Evolutionary conservation across 2,797 vertebrate genomes (phyloP).

Genomic region (Alca torda): DNA sequence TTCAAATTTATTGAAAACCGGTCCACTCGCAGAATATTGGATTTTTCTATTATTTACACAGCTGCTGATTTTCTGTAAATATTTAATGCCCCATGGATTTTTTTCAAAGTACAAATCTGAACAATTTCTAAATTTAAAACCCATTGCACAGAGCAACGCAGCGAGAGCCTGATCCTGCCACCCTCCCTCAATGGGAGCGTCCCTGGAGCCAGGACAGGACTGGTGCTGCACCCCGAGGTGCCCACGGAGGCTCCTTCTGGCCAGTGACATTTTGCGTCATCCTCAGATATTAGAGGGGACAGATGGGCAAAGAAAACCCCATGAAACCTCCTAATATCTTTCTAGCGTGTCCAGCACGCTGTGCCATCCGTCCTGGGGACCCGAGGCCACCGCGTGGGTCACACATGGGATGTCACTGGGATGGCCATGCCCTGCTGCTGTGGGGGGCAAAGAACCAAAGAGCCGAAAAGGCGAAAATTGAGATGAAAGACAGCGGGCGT

Average conservation of each 20-base stretch:
- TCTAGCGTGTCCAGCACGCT: neutral
- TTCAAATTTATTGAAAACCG: conserved; percentile 64
- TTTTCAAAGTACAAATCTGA: conserved; percentile 59
- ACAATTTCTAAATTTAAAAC: conserved; percentile 57
- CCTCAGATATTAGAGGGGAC: neutral
- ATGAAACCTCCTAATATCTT: neutral
- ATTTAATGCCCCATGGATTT: conserved; percentile 68
- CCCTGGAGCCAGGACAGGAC: neutral
- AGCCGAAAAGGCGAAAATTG: neutral
- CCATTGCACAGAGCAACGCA: neutral
- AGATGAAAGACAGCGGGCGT: conserved; percentile 55
- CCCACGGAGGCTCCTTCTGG: neutral
- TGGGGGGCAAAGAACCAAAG: neutral
- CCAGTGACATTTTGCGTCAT: fast-evolving
- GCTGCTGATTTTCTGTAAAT: conserved; percentile 67
- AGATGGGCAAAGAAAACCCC: neutral
- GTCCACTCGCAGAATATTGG: conserved; percentile 29
- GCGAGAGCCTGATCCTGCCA: neutral
- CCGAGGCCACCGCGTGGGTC: fast-evolving
- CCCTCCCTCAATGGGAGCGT: fast-evolving
- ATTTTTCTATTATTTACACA: conserved; percentile 62
- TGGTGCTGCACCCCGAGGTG: fast-evolving
- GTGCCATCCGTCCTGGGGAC: neutral
- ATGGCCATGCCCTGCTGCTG: fast-evolving
- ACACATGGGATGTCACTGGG: fast-evolving